Base-by-base conservation (phyloP, 2,797 vertebrate genomes). In the Liasis olivaceus region DNA sequence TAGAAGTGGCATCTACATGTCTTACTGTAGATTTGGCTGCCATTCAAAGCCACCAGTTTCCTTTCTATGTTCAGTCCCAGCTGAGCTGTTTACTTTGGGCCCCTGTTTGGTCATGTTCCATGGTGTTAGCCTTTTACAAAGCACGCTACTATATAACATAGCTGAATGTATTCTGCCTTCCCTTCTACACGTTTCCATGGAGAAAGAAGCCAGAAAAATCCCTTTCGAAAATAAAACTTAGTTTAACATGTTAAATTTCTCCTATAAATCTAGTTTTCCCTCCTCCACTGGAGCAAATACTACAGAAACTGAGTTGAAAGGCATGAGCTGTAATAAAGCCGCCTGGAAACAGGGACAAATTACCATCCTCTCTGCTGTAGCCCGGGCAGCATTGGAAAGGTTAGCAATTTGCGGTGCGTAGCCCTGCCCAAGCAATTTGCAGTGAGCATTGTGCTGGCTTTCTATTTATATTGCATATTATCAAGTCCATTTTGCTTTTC, bases 401-500 rank as follows among this genome's bases (percentile, higher is more conserved):
- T 91, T 88, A 84, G 51, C 51, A 42, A 54, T 84, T 88, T 88
- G 51, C 51, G 14, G 20, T 28, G 9, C 20, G 31, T 14, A 17
- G 54, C 13, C 72, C 86, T 85, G 72, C 86, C 92, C 17, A 36
- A 20, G 69, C 69, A 91, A 90, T 93, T 84, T 93, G 89, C 26
- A n/a, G 72, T 20, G 59, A 4, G 58, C 69, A 31, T 51, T 84
- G 66, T 81, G 85, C 89, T 54, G n/a, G n/a, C 2, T 54, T 77
- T 58, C 85, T 64, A 28, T 90, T 88, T 91, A 88, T 84, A 66
- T 8, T 56, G 59, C 59, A 64, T 17, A 69, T 89, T 66, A 72
- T 89, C 88, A 89, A 72, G 51, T 64, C 31, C 59, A 77, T 77
- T 90, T 92, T 88, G 87, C 69, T 89, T 92, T 88, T 81, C 42